Conservation (phyloP, 2,888 invertebrate genomes). For the Epirrita christyi region DNA sequence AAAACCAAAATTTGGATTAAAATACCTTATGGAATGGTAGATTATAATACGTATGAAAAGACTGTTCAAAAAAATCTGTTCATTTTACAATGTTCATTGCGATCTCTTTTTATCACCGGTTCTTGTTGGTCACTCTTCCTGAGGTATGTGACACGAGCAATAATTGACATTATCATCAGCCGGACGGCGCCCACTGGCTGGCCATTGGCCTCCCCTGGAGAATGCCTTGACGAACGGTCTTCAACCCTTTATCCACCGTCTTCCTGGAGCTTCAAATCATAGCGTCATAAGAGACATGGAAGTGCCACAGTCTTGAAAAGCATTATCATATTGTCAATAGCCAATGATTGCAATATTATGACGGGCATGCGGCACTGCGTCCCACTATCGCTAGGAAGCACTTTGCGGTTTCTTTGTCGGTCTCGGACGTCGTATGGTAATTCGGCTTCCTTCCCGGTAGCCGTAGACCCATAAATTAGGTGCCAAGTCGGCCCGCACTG, state of each 20-base stretch:
- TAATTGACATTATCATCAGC: too few relatives aligned
- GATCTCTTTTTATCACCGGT: too few relatives aligned
- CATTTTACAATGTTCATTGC: too few relatives aligned
- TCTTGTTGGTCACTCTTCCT: too few relatives aligned
- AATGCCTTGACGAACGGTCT: too few relatives aligned
- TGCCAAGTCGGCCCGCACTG: conserved; percentile 70
- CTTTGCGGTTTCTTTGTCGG: conserved; percentile 67
- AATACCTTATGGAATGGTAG: neutral
- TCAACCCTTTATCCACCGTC: too few relatives aligned
- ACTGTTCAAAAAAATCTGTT: too few relatives aligned
- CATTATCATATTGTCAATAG: conserved; percentile 24
- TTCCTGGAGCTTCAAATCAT: too few relatives aligned
- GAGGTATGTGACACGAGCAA: too few relatives aligned
- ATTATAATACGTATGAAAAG: neutral
- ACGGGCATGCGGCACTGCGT: conserved; percentile 57
- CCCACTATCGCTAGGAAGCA: conserved; percentile 55
- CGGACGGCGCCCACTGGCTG: too few relatives aligned
- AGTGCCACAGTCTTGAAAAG: neutral
- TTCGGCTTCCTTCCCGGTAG: conserved; percentile 75
- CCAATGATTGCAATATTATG: conserved; percentile 35
- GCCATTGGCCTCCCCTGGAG: too few relatives aligned
- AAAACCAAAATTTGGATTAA: neutral
- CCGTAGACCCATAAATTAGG: conserved; percentile 73
- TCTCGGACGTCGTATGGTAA: conserved; percentile 78
- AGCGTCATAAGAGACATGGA: neutral